These are phyloP conservation scores for Ochotona curzoniae DNA, from an alignment of 2,113 vertebrate species.

Conservation along the genomic window DNA sequence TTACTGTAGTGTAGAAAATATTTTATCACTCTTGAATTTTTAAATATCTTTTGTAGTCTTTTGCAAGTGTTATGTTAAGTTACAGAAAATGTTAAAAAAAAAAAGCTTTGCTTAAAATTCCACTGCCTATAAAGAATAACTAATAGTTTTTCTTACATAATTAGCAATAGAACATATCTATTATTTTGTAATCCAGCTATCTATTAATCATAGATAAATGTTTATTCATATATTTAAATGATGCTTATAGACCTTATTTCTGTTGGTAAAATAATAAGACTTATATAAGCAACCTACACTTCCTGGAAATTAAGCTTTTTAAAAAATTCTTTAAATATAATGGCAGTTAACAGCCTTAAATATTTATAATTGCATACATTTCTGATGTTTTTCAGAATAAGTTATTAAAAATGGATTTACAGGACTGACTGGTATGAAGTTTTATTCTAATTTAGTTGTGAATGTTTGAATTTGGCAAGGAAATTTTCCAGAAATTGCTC, in stretches of 20 bases:
- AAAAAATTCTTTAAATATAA: slow-evolving; percentile 46
- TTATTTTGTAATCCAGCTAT: slow-evolving; percentile 27
- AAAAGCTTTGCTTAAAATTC: slow-evolving; percentile 30
- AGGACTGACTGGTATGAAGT: not conserved
- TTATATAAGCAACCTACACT: slow-evolving; percentile 9
- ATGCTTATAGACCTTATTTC: slow-evolving; percentile 41
- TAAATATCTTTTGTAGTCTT: slow-evolving; percentile 51
- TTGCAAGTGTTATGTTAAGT: slow-evolving; percentile 2
- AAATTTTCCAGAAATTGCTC: not conserved
- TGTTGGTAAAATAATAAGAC: not conserved
- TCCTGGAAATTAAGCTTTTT: slow-evolving; percentile 53
- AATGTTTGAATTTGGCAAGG: slow-evolving; percentile 43
- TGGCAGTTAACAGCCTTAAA: not conserved
- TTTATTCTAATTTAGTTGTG: slow-evolving; percentile 48
- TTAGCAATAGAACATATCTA: not conserved
- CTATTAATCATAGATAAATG: slow-evolving; percentile 10
- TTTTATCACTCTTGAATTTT: slow-evolving; percentile 29
- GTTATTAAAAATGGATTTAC: slow-evolving; percentile 27
- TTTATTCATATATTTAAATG: slow-evolving; percentile 9
- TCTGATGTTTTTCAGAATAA: slow-evolving; percentile 20
- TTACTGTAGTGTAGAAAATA: slow-evolving; percentile 14
- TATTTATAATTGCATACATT: slow-evolving; percentile 1
- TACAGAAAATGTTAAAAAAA: not conserved
- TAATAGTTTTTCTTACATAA: not conserved
- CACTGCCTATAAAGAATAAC: not conserved